Evolutionary conservation across 2,888 invertebrate genomes (phyloP), one percentile per base, ranked within the genome.

Genomic region (Patella caerulea): DNA sequence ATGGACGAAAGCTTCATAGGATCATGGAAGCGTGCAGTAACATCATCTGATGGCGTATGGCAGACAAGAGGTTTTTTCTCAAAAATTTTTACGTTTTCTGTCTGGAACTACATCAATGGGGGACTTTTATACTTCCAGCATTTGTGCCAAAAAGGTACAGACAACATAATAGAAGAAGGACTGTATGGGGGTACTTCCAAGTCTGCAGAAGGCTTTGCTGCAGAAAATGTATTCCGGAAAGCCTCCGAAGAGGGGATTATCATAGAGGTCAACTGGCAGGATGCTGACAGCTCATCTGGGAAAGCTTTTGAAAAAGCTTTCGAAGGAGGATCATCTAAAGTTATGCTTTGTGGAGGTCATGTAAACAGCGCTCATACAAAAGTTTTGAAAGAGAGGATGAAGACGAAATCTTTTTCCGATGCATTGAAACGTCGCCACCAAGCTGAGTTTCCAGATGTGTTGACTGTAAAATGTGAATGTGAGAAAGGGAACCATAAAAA

Each of bases 401-500:
- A 65, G n/a, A n/a, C 24, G 14, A 65, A 65, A 65, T 17, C 65
- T 9, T 65, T 65, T 65, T 65, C 65, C 9, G 9, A 15, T 19
- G 65, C 65, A 12, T 65, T 19, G 12, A 65, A 65, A 24, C n/a
- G 11, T 15, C n/a, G n/a, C 11, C 17, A 65, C 24, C n/a, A 17
- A 17, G 19, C 4, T 11, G 65, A 65, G 24, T 24, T 15, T 12
- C 11, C 56, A 24, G 24, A n/a, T 29, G 29, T 29, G 29, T 29
- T 29, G 29, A 15, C 2, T 3, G 19, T 65, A 7, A 17, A 65
- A 17, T 65, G 65, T 1, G 65, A 65, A 12, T 65, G 65, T 15
- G 24, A 17, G 65, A 65, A 65, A 65, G 65, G 65, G 24, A 65
- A 15, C n/a, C 65, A 65, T 17, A 65, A 65, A 24, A 65, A 65